Evolutionary conservation across 2,113 vertebrate genomes (phyloP), one percentile per base, ranked within the genome.

Genomic region (Bujurquina vittata): DNA sequence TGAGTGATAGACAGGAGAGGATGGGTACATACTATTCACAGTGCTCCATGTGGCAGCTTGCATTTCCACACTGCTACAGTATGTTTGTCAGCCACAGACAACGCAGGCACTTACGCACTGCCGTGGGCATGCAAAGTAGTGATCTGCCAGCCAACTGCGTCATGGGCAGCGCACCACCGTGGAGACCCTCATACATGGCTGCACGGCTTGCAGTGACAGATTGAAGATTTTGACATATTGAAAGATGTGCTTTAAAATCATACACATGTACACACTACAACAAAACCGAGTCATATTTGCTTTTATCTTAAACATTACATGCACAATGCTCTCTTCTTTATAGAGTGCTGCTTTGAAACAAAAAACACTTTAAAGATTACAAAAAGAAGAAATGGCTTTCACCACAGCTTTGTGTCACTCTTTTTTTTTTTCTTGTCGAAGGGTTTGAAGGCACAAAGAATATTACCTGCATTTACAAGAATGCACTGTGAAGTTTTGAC

Each of bases 91-190:
- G 87, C 82, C 84, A 84, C 83, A 84, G 88, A 85, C 87, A 90
- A 93, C 88, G 89, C 90, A 90, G 87, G 78, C 93, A 78, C 92
- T 95, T 94, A 94, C 92, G 91, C 91, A 94, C 83, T 75, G 89
- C 88, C 75, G 93, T 94, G 92, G 93, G 95, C 93, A 89, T 90
- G 84, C 82, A 63, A 33, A 54, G 81, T 81, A 31, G 84, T 91
- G 91, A 91, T 90, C 90, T 91, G 94, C 93, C 93, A 93, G 92
- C 58, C 79, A 60, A 86, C 91, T 91, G 92, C 90, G 91, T 95
- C 95, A 95, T 17, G 72, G 88, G 62, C 86, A 90, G 83, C 75
- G 79, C 88, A 89, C 60, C 84, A 31, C 79, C 29, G 10, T 22
- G 86, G 92, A 95, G 92, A 89, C 87, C 91, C 89, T 90, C 73